Percentiles rank a stretch among this genome's conserved stretches.
These are phyloP conservation scores for Netelia melanura DNA, from an alignment of 2,888 invertebrate genomes.

Conservation along the genomic window DNA sequence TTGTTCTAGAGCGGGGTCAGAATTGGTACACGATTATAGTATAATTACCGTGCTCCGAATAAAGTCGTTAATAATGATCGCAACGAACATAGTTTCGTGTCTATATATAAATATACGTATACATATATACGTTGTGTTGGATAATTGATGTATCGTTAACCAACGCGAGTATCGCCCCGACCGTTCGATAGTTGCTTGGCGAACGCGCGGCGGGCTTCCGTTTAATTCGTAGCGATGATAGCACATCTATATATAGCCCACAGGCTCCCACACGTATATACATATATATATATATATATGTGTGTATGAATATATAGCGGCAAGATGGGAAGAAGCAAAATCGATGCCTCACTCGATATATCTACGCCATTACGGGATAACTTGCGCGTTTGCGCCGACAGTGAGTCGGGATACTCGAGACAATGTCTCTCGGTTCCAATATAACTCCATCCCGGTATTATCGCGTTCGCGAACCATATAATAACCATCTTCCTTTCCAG, in stretches of 20 bases:
- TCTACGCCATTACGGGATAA: slow-evolving; percentile 53
- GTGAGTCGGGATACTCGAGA: slow-evolving; percentile 30
- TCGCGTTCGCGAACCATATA: slow-evolving; percentile 54
- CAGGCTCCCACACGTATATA: slow-evolving; percentile 1
- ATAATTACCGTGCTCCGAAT: slow-evolving; percentile 75
- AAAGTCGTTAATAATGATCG: slow-evolving; percentile 77
- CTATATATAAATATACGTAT: slow-evolving; percentile 40
- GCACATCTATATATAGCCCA: not conserved
- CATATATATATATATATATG: not conserved
- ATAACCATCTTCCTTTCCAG: slow-evolving; percentile 57
- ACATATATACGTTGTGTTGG: slow-evolving; percentile 71
- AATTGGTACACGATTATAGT: slow-evolving; percentile 51
- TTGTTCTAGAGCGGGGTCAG: slow-evolving; percentile 9
- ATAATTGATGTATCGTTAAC: slow-evolving; percentile 81
- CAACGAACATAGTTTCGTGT: slow-evolving; percentile 14
- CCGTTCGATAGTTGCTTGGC: slow-evolving; percentile 51
- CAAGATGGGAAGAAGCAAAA: slow-evolving; percentile 45
- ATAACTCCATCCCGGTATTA: slow-evolving; percentile 47
- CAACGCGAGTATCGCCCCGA: slow-evolving; percentile 50
- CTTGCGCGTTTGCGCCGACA: slow-evolving; percentile 44
- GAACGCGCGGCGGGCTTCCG: slow-evolving; percentile 42
- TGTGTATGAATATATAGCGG: slow-evolving; percentile 1
- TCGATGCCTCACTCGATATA: slow-evolving; percentile 61
- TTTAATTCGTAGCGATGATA: slow-evolving; percentile 37
- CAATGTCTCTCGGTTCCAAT: slow-evolving; percentile 31